Base-by-base conservation (phyloP, 2,797 vertebrate genomes). In the Alcedo atthis region DNA sequence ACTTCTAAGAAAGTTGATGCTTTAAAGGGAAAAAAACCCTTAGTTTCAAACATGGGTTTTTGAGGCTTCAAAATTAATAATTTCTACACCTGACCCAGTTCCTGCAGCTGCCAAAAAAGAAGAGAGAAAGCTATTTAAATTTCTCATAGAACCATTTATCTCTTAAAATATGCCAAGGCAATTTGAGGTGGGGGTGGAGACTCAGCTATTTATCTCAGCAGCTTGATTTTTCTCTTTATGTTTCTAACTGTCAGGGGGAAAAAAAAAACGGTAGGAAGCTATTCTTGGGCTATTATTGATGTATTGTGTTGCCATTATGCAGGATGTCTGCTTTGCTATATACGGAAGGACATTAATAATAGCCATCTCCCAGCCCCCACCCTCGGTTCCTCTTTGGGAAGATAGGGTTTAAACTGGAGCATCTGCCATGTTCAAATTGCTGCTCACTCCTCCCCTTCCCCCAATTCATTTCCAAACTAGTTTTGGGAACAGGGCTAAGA, bases 81-180 rank as follows among this genome's bases (percentile, higher is more conserved):
- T 97, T 97, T 96, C 96, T 96, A 97, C 94, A 96, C 96, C 96
- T 98, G 97, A 98, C 97, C 97, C 95, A 97, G 90, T 98, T 98
- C 95, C 94, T 91, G 91, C 95, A 94, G 84, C 95, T 96, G 96
- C 96, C 97, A 97, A 97, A 97, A 96, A 92, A 90, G 95, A 96
- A 96, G 97, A 97, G 92, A 94, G 93, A 97, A 97, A 96, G 77
- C 95, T 95, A 94, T 97, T 97, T 97, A 97, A 97, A 96, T 97
- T 97, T 97, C 93, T 88, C 92, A 82, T 90, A 87, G 93, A 94
- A 96, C 96, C 95, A 94, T 97, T 97, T 97, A 94, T 97, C 95
- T 97, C 94, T 97, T 97, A 97, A 97, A 97, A 97, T 97, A 97
- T 97, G 94, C 96, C 96, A 96, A 95, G 96, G 96, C 95, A 94